Base-by-base conservation (phyloP, 2,888 invertebrate species). In the Minunthozetes semirufus region DNA sequence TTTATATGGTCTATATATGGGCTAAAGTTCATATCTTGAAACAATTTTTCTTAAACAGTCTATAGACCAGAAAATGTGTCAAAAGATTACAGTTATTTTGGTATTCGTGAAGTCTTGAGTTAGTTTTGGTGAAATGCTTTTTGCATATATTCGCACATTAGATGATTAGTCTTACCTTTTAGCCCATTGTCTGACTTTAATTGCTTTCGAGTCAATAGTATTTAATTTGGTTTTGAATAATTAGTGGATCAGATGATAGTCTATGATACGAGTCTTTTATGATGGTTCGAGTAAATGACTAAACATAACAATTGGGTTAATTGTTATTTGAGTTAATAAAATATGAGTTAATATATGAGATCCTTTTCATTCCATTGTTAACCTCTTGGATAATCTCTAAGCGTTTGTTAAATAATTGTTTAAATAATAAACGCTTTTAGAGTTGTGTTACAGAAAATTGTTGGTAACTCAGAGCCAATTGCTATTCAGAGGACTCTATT, bases 271-370 rank as follows among this genome's bases (percentile, higher is more conserved):
- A 19, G 9, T 4, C 50, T n/a, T 50, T 50, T 50, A 9, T n/a
- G n/a, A n/a, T 1, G 8, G 5, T 42, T 42, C 11, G 25, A 61
- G 33, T 61, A 15, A 61, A 17, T 61, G 33, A 29, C n/a, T 61
- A 61, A 15, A 61, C 29, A 61, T 61, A 61, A 61, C 29, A 61
- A 61, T 61, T 61, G 61, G 61, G 61, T 61, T 61, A 61, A 61
- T 61, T n/a, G 22, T 53, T 42, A 53, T 53, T n/a, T 53, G 53
- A 61, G 61, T 27, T 22, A 27, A 61, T 61, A 33, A 5, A 33
- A 33, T 33, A 33, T 33, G 33, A 33, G 33, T 33, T 33, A 33
- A 33, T 33, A 48, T 53, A 53, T n/a, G 56, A 56, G 56, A 56
- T 25, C 56, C 5, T 42, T 56, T 25, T 11, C 4, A 25, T 25